phyloP scores from a whole-genome alignment of 2,113 vertebrate species.

The Globicephala melas region DNA sequence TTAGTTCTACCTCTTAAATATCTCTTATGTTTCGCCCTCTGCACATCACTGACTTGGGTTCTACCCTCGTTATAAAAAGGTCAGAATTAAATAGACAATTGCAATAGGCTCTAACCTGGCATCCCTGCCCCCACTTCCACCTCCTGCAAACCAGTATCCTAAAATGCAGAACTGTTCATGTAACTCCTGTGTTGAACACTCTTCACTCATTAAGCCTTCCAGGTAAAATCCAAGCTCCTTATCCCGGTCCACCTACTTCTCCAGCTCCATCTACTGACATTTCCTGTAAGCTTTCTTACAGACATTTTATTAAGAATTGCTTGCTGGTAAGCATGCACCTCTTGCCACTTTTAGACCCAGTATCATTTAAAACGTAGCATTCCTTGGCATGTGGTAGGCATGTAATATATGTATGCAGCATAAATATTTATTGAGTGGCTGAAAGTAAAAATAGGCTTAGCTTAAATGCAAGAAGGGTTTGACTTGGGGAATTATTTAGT shows the following conservation, averaged over 20 bases:
- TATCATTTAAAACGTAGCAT: neutral
- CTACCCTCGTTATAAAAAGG: neutral
- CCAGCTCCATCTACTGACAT: neutral
- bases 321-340: neutral
- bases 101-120: neutral
- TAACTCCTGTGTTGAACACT: neutral
- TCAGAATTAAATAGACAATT: neutral
- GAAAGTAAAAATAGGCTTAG: neutral
- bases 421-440: neutral
- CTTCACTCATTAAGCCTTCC: neutral
- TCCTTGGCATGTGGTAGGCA: neutral
- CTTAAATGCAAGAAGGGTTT: neutral
- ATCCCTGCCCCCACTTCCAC: neutral
- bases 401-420: neutral
- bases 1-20: neutral
- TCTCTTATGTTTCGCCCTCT: neutral
- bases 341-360: neutral
- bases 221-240: neutral
- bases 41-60: neutral
- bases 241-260: neutral
- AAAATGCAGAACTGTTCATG: neutral
- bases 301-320: neutral
- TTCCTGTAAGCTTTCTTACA: neutral
- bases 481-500: neutral
- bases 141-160: neutral